Conservation (phyloP, 2,888 invertebrate genomes). For the Unio delphinus region DNA sequence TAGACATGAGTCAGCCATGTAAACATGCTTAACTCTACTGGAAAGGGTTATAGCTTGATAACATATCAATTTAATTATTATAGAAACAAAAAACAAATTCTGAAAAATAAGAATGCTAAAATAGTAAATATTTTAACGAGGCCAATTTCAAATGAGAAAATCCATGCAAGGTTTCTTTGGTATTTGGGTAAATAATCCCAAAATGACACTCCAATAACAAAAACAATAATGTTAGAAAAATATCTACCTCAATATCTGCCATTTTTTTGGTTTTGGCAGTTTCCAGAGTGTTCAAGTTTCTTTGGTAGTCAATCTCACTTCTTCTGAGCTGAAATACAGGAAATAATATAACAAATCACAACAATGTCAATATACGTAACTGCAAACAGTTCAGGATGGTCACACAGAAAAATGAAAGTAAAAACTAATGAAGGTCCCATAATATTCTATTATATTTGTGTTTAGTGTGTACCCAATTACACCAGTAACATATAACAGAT, state of each 20-base stretch:
- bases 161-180: no score
- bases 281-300: conserved; percentile 41
- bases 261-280: conserved; percentile 37
- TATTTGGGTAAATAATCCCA: no score
- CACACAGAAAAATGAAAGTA: background rate
- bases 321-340: conserved; percentile 35
- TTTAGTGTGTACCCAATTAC: background rate
- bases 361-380: background rate
- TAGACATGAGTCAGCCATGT: no score
- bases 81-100: no score
- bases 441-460: background rate
- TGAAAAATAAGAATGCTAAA: no score
- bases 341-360: background rate
- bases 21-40: no score
- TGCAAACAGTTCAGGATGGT: background rate
- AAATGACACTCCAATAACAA: no score
- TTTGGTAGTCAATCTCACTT: conserved; percentile 46
- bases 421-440: background rate
- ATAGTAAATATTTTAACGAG: no score
- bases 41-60: no score
- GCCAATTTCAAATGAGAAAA: no score
- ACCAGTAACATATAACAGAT: background rate
- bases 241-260: conserved; percentile 52
- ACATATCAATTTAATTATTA: no score
- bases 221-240: no score